Percentiles rank a stretch among this genome's conserved stretches.
These are phyloP conservation scores for Lucilia sericata DNA, from an alignment of 1,140 invertebrate genomes.

Conservation along the genomic window DNA sequence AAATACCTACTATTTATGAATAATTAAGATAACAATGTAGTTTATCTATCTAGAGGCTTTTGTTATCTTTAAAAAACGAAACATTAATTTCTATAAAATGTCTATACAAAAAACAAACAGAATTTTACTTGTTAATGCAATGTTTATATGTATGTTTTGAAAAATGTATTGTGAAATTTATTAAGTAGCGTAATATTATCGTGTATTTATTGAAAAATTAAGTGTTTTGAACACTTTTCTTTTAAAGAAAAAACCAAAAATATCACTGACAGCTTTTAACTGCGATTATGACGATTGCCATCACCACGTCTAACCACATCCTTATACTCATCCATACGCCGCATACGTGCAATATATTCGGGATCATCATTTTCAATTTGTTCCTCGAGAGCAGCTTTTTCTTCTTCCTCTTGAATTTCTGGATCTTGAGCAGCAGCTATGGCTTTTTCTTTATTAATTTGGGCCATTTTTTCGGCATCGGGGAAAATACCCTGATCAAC, in stretches of 20 bases:
- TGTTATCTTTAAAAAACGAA: no score
- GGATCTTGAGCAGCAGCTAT: constrained; percentile 70
- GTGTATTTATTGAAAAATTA: no score
- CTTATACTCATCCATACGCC: constrained; percentile 92
- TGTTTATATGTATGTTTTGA: no score
- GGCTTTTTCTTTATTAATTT: constrained; percentile 61
- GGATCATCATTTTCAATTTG: constrained; percentile 81
- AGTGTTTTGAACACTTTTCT: background rate
- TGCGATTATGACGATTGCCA: constrained; percentile 89
- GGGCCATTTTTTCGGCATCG: constrained; percentile 61
- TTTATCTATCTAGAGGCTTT: no score
- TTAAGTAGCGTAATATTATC: background rate
- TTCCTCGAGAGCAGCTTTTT: constrained; percentile 73
- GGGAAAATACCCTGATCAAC: constrained; percentile 81
- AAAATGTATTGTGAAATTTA: background rate
- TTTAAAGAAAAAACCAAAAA: background rate
- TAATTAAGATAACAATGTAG: no score
- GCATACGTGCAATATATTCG: constrained; percentile 75
- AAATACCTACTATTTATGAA: no score
- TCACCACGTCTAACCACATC: constrained; percentile 89
- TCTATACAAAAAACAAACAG: no score
- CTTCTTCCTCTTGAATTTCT: constrained; percentile 72
- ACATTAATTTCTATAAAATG: no score
- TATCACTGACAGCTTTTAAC: constrained; percentile 69
- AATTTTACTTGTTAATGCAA: no score